Conservation (phyloP, 2,113 vertebrate species). For the Rhipidura dahli region DNA sequence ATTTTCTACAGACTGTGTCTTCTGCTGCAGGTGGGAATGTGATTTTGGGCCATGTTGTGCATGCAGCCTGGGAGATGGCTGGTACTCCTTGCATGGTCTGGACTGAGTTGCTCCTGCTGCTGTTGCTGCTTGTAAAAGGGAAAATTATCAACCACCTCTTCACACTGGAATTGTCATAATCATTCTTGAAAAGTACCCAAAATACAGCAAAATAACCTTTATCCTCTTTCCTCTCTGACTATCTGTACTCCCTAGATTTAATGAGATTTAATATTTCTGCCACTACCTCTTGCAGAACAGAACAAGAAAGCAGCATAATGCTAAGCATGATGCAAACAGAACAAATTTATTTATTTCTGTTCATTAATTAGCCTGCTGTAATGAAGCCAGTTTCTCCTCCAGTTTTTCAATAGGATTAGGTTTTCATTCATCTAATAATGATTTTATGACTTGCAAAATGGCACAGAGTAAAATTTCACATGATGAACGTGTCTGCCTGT, state of each 20-base stretch:
- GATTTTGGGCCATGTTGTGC: background rate
- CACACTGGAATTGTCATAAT: background rate
- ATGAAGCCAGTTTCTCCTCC: conserved; percentile 21
- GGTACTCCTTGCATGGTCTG: background rate
- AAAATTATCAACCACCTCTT: background rate
- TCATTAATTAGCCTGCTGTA: conserved; percentile 50
- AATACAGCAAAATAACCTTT: background rate
- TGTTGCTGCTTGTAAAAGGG: background rate
- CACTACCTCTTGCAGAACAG: background rate
- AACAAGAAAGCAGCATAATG: conserved; percentile 17
- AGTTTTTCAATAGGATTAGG: background rate
- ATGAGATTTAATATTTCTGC: background rate
- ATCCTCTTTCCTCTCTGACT: background rate
- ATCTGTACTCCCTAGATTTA: background rate
- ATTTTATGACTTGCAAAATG: conserved; percentile 39
- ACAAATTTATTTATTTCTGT: conserved; percentile 39
- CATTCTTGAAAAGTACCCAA: background rate
- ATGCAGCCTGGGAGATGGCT: background rate
- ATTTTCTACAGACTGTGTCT: background rate
- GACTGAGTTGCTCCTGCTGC: background rate
- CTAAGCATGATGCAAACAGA: background rate
- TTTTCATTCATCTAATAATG: conserved; percentile 47
- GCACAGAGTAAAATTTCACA: background rate
- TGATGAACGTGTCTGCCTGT: background rate
- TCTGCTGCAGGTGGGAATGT: background rate